Evolutionary conservation across 1,140 invertebrate species (phyloP).

Genomic region (Dendroctonus valens): DNA sequence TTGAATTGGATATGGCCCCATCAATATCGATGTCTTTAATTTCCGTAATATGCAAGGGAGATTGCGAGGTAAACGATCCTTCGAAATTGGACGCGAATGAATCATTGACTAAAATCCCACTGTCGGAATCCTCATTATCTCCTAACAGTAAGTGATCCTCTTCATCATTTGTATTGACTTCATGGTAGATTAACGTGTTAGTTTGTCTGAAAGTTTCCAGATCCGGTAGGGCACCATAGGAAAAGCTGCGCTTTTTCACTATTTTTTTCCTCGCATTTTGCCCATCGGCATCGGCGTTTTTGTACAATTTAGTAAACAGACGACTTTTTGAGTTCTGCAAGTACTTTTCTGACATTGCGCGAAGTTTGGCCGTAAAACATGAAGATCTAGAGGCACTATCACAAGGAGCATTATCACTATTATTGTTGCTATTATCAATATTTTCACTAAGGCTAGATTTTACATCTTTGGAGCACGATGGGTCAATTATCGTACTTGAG

Average conservation of each 20-base stretch:
- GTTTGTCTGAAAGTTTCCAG: conserved; percentile 68
- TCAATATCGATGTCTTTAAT: conserved; percentile 16
- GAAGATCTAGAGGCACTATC: conserved; percentile 53
- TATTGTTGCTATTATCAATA: conserved; percentile 9
- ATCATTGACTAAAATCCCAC: conserved; percentile 72
- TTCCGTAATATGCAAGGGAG: conserved; percentile 9
- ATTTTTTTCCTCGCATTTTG: conserved; percentile 53
- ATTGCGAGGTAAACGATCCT: conserved; percentile 49
- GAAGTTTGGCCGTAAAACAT: conserved; percentile 66
- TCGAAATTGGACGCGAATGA: conserved; percentile 67
- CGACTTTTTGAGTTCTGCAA: conserved; percentile 66
- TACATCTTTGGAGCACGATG: conserved; percentile 18
- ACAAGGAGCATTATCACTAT: conserved; percentile 27
- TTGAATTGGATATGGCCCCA: not conserved
- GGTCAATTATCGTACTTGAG: conserved; percentile 10
- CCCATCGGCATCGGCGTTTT: conserved; percentile 43
- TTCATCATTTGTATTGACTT: conserved; percentile 60
- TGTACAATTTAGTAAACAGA: conserved; percentile 68
- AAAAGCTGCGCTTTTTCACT: conserved; percentile 68
- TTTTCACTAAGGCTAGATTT: conserved; percentile 13
- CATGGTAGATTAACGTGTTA: conserved; percentile 60
- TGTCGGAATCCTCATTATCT: conserved; percentile 65
- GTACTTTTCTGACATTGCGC: conserved; percentile 70
- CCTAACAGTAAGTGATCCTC: conserved; percentile 47
- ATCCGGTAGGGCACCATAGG: conserved; percentile 70